Evolutionary conservation across 2,888 invertebrate species (phyloP), one percentile per base, ranked within the genome.

Genomic region (Aphrophora alni): DNA sequence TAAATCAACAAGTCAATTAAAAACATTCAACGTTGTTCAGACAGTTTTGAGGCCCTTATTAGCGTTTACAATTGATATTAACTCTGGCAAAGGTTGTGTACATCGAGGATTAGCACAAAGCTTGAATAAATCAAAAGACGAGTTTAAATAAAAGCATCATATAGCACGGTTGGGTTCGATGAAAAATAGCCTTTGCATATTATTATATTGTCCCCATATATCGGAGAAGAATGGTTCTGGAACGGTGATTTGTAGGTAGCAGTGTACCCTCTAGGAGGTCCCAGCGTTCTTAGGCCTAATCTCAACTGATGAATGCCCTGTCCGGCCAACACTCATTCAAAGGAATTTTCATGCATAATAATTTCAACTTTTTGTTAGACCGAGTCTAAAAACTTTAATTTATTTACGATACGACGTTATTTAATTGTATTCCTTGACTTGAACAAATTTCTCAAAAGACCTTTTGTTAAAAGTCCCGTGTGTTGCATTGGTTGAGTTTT

Each of bases 281-380:
- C 59, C 44, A 14, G 44, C 8, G 12, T 14, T 44, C 44, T 44
- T 59, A 21, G 59, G 21, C 59, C 59, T 59, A 59, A 59, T 59
- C 59, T 59, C 59, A 21, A 21, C 59, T 59, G 59, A 59, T 59
- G 59, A 21, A 59, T 59, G 59, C 21, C 59, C 59, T 59, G 59
- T 59, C 59, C 59, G 21, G 59, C 59, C 21, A 21, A 59, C 59
- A 59, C 59, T 59, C 59, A 59, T 59, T 59, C 59, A 59, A 59
- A 59, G 80, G 75, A 80, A 80, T 75, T 75, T 76, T 75, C 75
- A 80, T 75, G 80, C 80, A 80, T 80, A 80, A 80, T 75, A 80
- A 80, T 80, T 80, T 71, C 74, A 69, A 75, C 59, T 59, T 59
- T n/a, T 59, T 59, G 59, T 59, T 59, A 59, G 21, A 8, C 59